Conservation (phyloP, 2,797 vertebrate species). For the Hyperoplus immaculatus region DNA sequence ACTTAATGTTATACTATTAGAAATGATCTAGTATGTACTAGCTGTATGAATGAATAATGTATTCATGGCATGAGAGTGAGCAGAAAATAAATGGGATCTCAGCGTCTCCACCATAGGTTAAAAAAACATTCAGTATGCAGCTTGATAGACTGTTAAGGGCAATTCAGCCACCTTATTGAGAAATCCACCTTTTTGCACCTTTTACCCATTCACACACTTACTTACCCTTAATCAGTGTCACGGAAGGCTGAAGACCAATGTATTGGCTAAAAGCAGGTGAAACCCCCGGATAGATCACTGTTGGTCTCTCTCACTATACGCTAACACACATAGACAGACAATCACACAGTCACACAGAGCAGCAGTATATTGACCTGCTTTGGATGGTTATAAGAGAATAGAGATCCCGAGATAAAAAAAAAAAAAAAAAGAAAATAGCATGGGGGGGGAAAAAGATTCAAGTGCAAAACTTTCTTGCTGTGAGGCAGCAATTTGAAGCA, state of each 20-base stretch:
- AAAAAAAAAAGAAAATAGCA: conserved; percentile 12
- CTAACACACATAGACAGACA: conserved; percentile 41
- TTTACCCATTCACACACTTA: conserved; percentile 12
- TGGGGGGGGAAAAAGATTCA: conserved; percentile 13
- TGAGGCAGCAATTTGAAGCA: conserved; percentile 35
- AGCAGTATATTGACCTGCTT: conserved; percentile 49
- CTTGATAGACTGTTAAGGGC: conserved; percentile 1
- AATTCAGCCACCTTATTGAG: conserved; percentile 2
- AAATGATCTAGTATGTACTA: conserved; percentile 20
- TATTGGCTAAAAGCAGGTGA: conserved; percentile 17
- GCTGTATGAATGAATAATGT: conserved; percentile 28
- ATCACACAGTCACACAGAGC: conserved; percentile 39
- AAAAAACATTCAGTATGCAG: conserved; percentile 1
- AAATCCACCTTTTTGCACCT: conserved; percentile 18
- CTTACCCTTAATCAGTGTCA: conserved; percentile 13
- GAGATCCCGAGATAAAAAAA: conserved; percentile 1
- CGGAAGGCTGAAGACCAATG: conserved; percentile 8
- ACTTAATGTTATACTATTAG: conserved; percentile 31
- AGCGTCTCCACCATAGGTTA: neutral
- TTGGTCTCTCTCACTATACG: conserved; percentile 16
- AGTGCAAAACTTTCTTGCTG: conserved; percentile 46
- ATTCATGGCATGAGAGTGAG: conserved; percentile 16
- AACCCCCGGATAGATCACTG: conserved; percentile 20
- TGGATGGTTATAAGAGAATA: conserved; percentile 23
- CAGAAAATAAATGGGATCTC: conserved; percentile 1